These are phyloP conservation scores for Myiothlypis chrysogaster DNA, from an alignment of 2,797 vertebrate species.

Conservation along the genomic window DNA sequence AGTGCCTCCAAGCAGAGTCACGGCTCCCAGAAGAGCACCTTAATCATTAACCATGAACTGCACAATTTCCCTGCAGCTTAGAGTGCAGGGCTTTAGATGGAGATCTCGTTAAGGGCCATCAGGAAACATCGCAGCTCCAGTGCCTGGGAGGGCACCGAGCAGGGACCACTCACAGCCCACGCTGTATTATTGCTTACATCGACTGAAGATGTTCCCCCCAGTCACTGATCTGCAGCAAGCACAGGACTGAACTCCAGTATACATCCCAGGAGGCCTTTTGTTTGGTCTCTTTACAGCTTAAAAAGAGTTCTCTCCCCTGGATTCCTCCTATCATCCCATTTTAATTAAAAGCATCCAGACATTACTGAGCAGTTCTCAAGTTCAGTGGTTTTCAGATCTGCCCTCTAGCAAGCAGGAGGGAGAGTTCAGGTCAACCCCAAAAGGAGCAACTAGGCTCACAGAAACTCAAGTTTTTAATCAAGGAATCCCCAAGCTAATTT, in stretches of 20 bases:
- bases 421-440: not conserved
- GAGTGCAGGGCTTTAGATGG: not conserved
- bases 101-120: not conserved
- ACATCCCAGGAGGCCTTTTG: not conserved
- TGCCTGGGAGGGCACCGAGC: not conserved
- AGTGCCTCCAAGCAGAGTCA: slow-evolving; percentile 11
- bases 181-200: accelerated
- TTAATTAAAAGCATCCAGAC: not conserved
- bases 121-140: not conserved
- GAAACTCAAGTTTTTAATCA: not conserved
- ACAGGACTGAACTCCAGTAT: not conserved
- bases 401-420: not conserved
- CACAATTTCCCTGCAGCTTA: not conserved
- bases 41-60: slow-evolving; percentile 39
- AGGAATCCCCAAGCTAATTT: not conserved
- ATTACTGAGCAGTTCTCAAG: not conserved
- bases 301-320: not conserved
- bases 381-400: not conserved
- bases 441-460: not conserved
- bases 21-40: not conserved
- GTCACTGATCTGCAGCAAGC: not conserved
- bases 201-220: not conserved
- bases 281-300: not conserved
- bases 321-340: not conserved
- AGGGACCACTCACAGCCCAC: not conserved